These are phyloP conservation scores for Pentamera pediparva DNA, from an alignment of 53 echinoderm and acorn worm species.

Conservation along the genomic window DNA sequence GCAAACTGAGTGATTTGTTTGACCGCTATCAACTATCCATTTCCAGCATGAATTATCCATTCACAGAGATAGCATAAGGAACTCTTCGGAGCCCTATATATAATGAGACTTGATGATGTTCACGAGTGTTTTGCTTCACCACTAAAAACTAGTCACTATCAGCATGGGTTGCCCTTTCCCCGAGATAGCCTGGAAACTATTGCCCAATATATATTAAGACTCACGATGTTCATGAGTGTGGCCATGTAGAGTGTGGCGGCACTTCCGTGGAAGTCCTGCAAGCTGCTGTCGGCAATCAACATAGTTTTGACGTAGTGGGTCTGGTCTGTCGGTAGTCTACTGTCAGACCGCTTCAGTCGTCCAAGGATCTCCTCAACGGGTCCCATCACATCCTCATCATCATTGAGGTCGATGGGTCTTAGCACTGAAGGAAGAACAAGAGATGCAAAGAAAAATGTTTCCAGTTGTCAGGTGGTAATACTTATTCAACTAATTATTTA, in stretches of 20 bases:
- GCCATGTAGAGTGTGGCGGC: constrained; percentile 6
- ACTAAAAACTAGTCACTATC: too few species aligned
- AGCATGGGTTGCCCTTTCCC: too few species aligned
- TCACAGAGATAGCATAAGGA: too few species aligned
- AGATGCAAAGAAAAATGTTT: neutral
- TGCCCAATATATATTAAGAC: too few species aligned
- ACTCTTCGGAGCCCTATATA: too few species aligned
- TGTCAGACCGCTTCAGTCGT: neutral
- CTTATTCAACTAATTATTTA: neutral
- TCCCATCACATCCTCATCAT: neutral
- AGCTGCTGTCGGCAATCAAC: constrained; percentile 15
- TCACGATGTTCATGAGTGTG: constrained; percentile 30
- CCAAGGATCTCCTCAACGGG: neutral
- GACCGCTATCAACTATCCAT: too few species aligned
- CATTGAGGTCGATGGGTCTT: constrained; percentile 3
- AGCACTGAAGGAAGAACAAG: neutral
- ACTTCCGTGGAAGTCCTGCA: constrained; percentile 22
- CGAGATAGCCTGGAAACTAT: too few species aligned
- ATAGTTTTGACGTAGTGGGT: constrained; percentile 19
- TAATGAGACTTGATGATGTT: too few species aligned
- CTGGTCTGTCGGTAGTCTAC: neutral
- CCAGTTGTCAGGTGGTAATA: neutral
- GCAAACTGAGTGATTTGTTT: too few species aligned
- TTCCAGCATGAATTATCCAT: too few species aligned
- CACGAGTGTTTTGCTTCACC: too few species aligned